Percentiles rank a stretch among this genome's conserved stretches.
These are phyloP conservation scores for Trissolcus basalis DNA, from an alignment of 1,140 invertebrate genomes.

Conservation along the genomic window DNA sequence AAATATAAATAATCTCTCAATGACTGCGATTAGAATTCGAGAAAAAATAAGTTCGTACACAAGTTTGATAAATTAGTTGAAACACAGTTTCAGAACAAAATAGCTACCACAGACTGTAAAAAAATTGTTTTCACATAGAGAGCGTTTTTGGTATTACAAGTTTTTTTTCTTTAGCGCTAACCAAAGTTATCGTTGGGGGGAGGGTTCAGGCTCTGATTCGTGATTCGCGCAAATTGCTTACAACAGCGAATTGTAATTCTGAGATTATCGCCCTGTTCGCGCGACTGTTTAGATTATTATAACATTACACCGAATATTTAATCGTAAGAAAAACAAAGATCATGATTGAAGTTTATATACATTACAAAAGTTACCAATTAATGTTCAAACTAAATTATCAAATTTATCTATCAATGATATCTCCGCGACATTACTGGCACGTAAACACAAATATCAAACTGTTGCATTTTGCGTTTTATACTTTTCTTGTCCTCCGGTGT, in stretches of 20 bases:
- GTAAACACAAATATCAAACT: background rate
- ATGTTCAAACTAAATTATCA: conserved; percentile 21
- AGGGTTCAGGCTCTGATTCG: conserved; percentile 51
- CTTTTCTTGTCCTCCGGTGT: no score
- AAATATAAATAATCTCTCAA: conserved; percentile 21
- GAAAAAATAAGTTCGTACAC: conserved; percentile 11
- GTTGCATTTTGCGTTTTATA: background rate
- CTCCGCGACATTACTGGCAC: conserved; percentile 25
- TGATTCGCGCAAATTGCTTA: conserved; percentile 35
- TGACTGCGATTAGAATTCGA: conserved; percentile 29
- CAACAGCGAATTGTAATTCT: conserved; percentile 9
- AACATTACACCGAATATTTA: conserved; percentile 16
- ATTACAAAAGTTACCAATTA: conserved; percentile 22
- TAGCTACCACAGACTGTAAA: no score
- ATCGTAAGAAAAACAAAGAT: conserved; percentile 9
- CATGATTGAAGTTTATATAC: conserved; percentile 21
- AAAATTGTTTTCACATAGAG: no score
- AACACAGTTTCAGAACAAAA: conserved; percentile 1
- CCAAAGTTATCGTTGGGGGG: no score
- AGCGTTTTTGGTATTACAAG: no score
- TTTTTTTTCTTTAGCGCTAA: no score
- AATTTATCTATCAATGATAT: conserved; percentile 29
- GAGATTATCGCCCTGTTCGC: conserved; percentile 7
- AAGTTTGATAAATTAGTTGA: conserved; percentile 36
- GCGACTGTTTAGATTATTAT: conserved; percentile 22